Evolutionary conservation across 2,113 vertebrate species (phyloP).

Genomic region (Scytalopus superciliaris): DNA sequence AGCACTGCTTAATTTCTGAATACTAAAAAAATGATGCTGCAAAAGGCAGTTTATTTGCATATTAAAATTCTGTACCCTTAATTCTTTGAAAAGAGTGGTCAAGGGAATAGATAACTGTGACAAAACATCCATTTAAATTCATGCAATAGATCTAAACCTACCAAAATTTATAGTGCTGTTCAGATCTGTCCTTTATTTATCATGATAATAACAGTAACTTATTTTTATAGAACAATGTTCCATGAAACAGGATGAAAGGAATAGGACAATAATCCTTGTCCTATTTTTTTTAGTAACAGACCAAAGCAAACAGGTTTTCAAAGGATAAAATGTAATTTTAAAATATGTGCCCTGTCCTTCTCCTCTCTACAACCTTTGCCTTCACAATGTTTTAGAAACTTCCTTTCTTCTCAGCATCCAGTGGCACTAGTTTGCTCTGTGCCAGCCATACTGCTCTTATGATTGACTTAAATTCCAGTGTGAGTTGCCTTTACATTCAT

Average conservation of each 20-base stretch:
- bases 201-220: slow-evolving; percentile 68
- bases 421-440: neutral
- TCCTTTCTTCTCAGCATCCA: neutral
- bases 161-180: slow-evolving; percentile 68
- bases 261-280: slow-evolving; percentile 62
- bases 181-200: slow-evolving; percentile 74
- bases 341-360: neutral
- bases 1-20: neutral
- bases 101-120: slow-evolving; percentile 66
- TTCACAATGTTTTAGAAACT: neutral
- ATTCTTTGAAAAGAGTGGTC: slow-evolving; percentile 66
- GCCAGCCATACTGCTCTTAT: neutral
- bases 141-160: slow-evolving; percentile 71
- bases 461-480: neutral
- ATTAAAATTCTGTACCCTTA: slow-evolving; percentile 65
- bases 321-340: slow-evolving; percentile 34
- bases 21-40: slow-evolving; percentile 43
- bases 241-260: slow-evolving; percentile 60
- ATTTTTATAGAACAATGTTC: slow-evolving; percentile 62
- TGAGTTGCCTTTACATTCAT: neutral
- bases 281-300: slow-evolving; percentile 61
- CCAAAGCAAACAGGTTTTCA: slow-evolving; percentile 23
- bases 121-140: slow-evolving; percentile 74
- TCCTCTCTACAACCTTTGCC: neutral
- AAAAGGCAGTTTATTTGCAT: slow-evolving; percentile 65